Evolutionary conservation across 2,888 invertebrate genomes (phyloP), one percentile per base, ranked within the genome.

Genomic region (Drosophila kuntzei): DNA sequence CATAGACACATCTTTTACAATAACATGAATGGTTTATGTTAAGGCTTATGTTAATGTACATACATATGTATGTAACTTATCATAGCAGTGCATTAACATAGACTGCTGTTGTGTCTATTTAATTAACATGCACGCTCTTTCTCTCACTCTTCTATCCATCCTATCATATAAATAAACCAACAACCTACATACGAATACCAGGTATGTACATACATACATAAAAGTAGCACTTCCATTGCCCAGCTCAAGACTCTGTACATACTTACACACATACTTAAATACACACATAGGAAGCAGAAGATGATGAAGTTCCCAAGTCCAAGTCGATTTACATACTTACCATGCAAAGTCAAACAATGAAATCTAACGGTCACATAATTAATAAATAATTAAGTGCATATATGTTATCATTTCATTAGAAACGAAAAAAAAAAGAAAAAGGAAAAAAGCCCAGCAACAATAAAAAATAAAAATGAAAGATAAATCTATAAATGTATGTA

Each of bases 381-480:
- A 44, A 41, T 36, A 53, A 68, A 77, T 66, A 64, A 27, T 61
- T 78, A 71, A 74, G 71, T 62, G 54, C 75, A 71, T 80, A 60
- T 57, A 65, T 70, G 63, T 61, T 87, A 71, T 81, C 36, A 75
- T 81, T 72, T 75, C 82, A 87, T 72, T 77, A 64, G 49, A 58
- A 44, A 37, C n/a, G n/a, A 37, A 46, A 60, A 6, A 39, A 57
- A 12, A 47, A 11, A 32, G 2, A 29, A 11, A 9, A 46, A 12
- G 1, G 18, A 61, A 53, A 34, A 8, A 39, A n/a, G 29, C 16
- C n/a, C 12, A 46, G 14, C 27, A 36, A 25, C 20, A 34, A 18
- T 9, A 27, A 34, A 18, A 3, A 44, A 22, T 18, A 8, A 39
- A 49, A 49, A 32, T 3, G 4, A 58, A 11, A 54, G 14, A 62